These are phyloP conservation scores for Saccostrea echinata DNA, from an alignment of 1,140 invertebrate genomes.

Conservation along the genomic window DNA sequence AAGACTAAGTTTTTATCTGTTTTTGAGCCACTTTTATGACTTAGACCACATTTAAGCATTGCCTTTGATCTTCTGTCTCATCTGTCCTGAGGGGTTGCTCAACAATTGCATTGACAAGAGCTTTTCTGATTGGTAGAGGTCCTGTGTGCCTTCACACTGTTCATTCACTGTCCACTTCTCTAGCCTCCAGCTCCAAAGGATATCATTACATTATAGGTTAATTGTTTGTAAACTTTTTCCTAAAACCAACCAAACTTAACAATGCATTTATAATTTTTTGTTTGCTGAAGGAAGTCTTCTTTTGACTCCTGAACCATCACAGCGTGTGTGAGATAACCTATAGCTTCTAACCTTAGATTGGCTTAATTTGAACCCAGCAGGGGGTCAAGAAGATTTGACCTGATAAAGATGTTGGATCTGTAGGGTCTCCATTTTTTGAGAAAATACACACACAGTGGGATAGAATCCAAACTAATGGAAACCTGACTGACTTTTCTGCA, in stretches of 20 bases:
- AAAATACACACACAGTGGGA: constrained; percentile 14
- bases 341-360: constrained; percentile 1
- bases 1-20: not conserved
- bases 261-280: not conserved
- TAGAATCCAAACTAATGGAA: not conserved
- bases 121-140: not conserved
- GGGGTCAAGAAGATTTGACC: not conserved
- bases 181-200: not conserved
- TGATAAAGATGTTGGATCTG: not conserved
- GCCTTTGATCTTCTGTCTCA: not conserved
- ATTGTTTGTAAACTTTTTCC: constrained; percentile 5
- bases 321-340: no score
- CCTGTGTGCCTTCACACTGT: constrained; percentile 2
- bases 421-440: not conserved
- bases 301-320: no score
- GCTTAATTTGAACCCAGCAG: constrained; percentile 17
- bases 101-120: not conserved
- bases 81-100: not conserved
- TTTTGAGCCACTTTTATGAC: constrained; percentile 2
- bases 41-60: not conserved
- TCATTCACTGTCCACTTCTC: not conserved
- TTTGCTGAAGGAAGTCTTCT: not conserved
- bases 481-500: not conserved
- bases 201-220: not conserved
- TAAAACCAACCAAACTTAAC: not conserved